Percentiles rank a stretch among this genome's conserved stretches.
Conservation (phyloP, 2,888 invertebrate genomes). For the Steinernema hermaphroditum region DNA sequence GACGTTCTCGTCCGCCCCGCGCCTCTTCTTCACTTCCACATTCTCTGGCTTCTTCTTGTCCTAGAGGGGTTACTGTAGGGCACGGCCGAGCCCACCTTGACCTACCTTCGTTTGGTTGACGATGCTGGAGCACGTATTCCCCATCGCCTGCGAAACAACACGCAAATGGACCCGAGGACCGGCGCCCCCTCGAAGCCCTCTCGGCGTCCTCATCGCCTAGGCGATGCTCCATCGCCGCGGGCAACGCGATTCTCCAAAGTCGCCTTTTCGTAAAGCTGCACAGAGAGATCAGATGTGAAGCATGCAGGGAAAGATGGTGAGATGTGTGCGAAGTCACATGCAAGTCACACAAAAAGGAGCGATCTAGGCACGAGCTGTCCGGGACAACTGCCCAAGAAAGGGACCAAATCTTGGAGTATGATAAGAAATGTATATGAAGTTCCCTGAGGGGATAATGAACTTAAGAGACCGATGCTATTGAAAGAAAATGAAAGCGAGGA, state of each 20-base stretch:
- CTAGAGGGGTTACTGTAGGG: not conserved
- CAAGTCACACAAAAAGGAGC: too few species aligned
- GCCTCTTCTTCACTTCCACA: constrained; percentile 38
- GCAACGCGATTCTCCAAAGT: not conserved
- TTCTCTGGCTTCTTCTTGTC: constrained; percentile 11
- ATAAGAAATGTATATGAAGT: too few species aligned
- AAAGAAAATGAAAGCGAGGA: too few species aligned
- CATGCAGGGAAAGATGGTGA: too few species aligned
- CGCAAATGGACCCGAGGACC: constrained; percentile 3
- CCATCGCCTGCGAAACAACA: constrained; percentile 26
- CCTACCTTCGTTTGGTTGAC: constrained; percentile 23
- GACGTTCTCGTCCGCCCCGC: constrained; percentile 37
- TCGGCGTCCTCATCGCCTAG: constrained; percentile 14
- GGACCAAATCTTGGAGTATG: too few species aligned
- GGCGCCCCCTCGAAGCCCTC: not conserved
- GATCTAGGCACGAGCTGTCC: too few species aligned
- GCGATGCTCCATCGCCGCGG: constrained; percentile 1
- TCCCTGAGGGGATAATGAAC: too few species aligned
- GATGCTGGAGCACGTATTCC: constrained; percentile 25
- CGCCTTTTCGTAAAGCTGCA: constrained; percentile 11
- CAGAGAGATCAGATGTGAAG: not conserved
- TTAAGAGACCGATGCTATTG: too few species aligned
- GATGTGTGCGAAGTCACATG: too few species aligned
- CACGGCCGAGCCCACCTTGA: not conserved
- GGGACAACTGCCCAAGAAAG: too few species aligned